phyloP scores from a whole-genome alignment of 1,140 invertebrate species.

The Ceratina australensis region DNA sequence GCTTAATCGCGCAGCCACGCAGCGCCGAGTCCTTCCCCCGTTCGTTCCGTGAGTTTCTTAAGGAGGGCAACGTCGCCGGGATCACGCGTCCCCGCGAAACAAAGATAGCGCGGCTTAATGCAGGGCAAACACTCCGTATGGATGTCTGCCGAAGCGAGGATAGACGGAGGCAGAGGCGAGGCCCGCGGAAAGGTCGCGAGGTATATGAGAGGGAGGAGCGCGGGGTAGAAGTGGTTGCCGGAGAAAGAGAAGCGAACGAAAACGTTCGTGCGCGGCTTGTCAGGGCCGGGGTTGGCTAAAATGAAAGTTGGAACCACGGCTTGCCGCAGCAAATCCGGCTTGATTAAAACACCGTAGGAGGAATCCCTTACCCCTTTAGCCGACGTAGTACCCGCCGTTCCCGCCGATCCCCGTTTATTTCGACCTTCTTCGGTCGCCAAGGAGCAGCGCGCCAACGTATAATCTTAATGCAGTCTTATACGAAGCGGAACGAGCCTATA shows the following conservation, averaged over 20 bases:
- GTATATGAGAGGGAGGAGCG: constrained; percentile 17
- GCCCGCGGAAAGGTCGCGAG: constrained; percentile 18
- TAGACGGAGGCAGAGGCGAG: constrained; percentile 1
- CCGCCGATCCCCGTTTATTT: constrained; percentile 63
- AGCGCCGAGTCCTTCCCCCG: constrained; percentile 8
- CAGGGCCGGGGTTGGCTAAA: constrained; percentile 71
- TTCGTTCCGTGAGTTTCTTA: constrained; percentile 44
- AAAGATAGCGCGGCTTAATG: constrained; percentile 61
- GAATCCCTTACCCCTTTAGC: constrained; percentile 72
- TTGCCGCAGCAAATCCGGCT: constrained; percentile 80
- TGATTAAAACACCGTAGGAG: constrained; percentile 78
- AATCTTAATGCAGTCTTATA: constrained; percentile 81
- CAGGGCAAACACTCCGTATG: constrained; percentile 57
- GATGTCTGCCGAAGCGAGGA: constrained; percentile 33
- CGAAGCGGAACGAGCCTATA: constrained; percentile 78
- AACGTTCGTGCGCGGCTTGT: constrained; percentile 64
- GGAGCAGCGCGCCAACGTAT: constrained; percentile 71
- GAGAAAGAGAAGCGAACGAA: constrained; percentile 59
- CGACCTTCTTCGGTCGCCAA: constrained; percentile 73
- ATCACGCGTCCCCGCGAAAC: constrained; percentile 57
- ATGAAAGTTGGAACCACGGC: constrained; percentile 78
- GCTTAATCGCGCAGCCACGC: constrained; percentile 34
- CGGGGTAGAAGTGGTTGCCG: constrained; percentile 5
- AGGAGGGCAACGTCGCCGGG: constrained; percentile 44
- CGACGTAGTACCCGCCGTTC: constrained; percentile 58